phyloP scores from a whole-genome alignment of 2,888 invertebrate species.

The Zele albiditarsus region DNA sequence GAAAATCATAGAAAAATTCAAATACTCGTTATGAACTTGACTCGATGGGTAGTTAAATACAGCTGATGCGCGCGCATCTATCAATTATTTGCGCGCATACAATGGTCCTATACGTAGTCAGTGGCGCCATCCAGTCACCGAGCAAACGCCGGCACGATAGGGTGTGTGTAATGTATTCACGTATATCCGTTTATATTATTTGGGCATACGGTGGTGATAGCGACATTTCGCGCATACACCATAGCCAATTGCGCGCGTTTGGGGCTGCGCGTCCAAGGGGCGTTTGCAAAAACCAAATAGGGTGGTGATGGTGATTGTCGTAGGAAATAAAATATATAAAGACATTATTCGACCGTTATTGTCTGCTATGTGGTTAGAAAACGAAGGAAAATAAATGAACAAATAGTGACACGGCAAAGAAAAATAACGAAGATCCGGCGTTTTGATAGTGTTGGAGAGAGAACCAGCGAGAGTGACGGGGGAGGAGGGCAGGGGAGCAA shows the following conservation, averaged over 20 bases:
- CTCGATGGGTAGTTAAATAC: neutral
- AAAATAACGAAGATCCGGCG: constrained; percentile 9
- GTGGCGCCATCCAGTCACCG: constrained; percentile 39
- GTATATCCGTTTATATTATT: constrained; percentile 8
- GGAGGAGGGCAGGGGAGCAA: constrained; percentile 5
- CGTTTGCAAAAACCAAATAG: constrained; percentile 29
- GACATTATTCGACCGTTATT: too few species aligned
- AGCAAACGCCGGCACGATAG: constrained; percentile 46
- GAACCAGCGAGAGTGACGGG: constrained; percentile 36
- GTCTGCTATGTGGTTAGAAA: neutral
- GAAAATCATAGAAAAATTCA: neutral
- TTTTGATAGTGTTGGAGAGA: constrained; percentile 7
- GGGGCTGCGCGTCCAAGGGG: constrained; percentile 24
- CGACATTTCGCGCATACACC: constrained; percentile 35
- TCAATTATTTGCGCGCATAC: too few species aligned
- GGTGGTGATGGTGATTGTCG: neutral
- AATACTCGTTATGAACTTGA: neutral
- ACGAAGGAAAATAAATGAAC: neutral
- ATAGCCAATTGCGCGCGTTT: constrained; percentile 28
- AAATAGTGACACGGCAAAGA: neutral
- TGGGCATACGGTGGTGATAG: constrained; percentile 30
- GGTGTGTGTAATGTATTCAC: constrained; percentile 34
- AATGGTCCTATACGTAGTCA: neutral
- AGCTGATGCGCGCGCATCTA: constrained; percentile 1
- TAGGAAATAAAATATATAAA: too few species aligned